Evolutionary conservation across 2,888 invertebrate species (phyloP).

Genomic region (Pristionchus mayeri): DNA sequence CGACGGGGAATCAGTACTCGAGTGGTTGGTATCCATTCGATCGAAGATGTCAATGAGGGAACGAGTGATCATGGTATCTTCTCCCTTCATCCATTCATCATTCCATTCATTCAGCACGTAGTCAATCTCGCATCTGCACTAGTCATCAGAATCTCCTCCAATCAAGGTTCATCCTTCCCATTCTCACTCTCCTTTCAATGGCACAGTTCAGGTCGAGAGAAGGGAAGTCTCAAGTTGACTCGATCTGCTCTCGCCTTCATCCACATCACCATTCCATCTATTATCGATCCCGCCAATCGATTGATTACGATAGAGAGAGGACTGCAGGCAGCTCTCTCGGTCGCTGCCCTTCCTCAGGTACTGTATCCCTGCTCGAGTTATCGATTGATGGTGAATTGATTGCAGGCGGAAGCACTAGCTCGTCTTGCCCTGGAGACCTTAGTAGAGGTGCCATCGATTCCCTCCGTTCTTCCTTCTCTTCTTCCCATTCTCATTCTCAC

Average conservation of each 20-base stretch:
- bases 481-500: conserved; percentile 45
- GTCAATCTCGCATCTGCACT: conserved; percentile 29
- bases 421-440: conserved; percentile 35
- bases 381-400: background rate
- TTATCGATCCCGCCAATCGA: conserved; percentile 12
- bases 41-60: conserved; percentile 43
- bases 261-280: conserved; percentile 37
- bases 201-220: background rate
- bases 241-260: conserved; percentile 38
- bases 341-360: conserved; percentile 44
- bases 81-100: background rate
- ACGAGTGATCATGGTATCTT: conserved; percentile 10
- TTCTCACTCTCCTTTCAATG: background rate
- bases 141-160: conserved; percentile 17
- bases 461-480: conserved; percentile 26
- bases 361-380: background rate
- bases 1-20: conserved; percentile 49
- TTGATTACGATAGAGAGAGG: background rate
- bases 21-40: conserved; percentile 50
- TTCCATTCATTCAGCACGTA: conserved; percentile 25
- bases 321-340: background rate
- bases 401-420: conserved; percentile 43
- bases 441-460: background rate
- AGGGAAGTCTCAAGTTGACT: conserved; percentile 11
- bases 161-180: background rate